Conservation (phyloP, 2,888 invertebrate species). For the Caprella mutica region DNA sequence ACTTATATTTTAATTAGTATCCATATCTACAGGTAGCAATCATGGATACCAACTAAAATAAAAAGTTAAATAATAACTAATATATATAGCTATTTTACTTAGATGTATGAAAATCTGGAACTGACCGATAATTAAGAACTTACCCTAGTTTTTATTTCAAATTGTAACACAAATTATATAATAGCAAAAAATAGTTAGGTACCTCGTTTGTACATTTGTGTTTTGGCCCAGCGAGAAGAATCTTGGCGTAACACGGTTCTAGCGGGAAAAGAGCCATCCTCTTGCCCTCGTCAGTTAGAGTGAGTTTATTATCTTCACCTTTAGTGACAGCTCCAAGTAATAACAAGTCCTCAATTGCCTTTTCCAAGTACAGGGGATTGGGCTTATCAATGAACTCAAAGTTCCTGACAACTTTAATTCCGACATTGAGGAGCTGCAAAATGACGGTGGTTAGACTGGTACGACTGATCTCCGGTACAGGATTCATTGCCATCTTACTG, state of each 20-base stretch:
- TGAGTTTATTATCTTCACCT: conserved; percentile 42
- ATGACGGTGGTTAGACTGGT: conserved; percentile 60
- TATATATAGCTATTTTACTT: too few species aligned
- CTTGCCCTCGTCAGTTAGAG: conserved; percentile 64
- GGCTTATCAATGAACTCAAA: conserved; percentile 90
- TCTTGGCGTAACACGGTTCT: conserved; percentile 76
- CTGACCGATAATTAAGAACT: too few species aligned
- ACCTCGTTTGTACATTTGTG: conserved; percentile 47
- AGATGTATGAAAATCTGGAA: too few species aligned
- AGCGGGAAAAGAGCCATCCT: conserved; percentile 84
- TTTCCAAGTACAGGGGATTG: conserved; percentile 35
- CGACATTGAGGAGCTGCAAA: conserved; percentile 67
- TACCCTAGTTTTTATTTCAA: too few species aligned
- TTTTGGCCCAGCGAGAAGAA: conserved; percentile 62
- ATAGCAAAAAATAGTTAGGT: conserved; percentile 37
- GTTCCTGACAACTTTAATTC: conserved; percentile 58
- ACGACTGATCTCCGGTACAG: conserved; percentile 76
- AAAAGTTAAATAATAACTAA: background rate
- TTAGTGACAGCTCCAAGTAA: conserved; percentile 54
- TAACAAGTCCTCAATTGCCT: conserved; percentile 43
- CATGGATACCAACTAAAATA: too few species aligned
- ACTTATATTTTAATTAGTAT: background rate
- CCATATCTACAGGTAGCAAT: background rate
- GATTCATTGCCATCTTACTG: conserved; percentile 55
- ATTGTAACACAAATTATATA: too few species aligned